These are phyloP conservation scores for Coleophora deauratella DNA, from an alignment of 2,888 invertebrate species.

Conservation along the genomic window DNA sequence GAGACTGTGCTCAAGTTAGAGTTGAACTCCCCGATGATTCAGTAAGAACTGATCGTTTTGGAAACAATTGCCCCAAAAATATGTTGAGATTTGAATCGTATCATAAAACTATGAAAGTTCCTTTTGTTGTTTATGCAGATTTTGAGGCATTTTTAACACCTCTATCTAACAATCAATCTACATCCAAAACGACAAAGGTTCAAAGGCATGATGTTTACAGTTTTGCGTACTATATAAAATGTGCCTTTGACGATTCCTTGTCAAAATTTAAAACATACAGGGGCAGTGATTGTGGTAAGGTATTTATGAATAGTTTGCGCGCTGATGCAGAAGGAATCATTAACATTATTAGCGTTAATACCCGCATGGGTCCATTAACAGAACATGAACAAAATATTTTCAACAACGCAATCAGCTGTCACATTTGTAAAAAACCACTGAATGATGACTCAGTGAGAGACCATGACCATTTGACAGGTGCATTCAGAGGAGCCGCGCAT, in stretches of 20 bases:
- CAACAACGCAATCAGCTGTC: constrained; percentile 1
- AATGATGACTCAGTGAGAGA: constrained; percentile 1
- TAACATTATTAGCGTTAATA: too few species aligned
- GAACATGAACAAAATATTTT: constrained; percentile 6
- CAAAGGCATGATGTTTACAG: constrained; percentile 22
- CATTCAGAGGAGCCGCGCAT: constrained; percentile 4
- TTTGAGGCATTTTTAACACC: constrained; percentile 22
- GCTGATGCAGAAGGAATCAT: too few species aligned
- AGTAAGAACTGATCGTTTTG: constrained; percentile 12
- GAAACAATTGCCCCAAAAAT: constrained; percentile 7
- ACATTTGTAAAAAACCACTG: neutral
- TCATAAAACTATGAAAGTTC: constrained; percentile 12
- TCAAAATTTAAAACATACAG: constrained; percentile 21
- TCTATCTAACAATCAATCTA: constrained; percentile 16
- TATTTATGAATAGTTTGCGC: neutral
- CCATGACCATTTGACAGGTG: constrained; percentile 4
- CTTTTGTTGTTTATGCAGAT: constrained; percentile 20
- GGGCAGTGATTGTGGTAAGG: too few species aligned
- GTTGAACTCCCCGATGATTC: constrained; percentile 13
- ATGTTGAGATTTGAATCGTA: constrained; percentile 15
- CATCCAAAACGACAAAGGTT: constrained; percentile 18
- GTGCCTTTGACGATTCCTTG: constrained; percentile 21
- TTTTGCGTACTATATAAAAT: constrained; percentile 26
- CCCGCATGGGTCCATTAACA: neutral
- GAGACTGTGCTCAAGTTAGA: constrained; percentile 14